Evolutionary conservation across 2,797 vertebrate genomes (phyloP), one percentile per base, ranked within the genome.

Genomic region (Gallinago stenura): DNA sequence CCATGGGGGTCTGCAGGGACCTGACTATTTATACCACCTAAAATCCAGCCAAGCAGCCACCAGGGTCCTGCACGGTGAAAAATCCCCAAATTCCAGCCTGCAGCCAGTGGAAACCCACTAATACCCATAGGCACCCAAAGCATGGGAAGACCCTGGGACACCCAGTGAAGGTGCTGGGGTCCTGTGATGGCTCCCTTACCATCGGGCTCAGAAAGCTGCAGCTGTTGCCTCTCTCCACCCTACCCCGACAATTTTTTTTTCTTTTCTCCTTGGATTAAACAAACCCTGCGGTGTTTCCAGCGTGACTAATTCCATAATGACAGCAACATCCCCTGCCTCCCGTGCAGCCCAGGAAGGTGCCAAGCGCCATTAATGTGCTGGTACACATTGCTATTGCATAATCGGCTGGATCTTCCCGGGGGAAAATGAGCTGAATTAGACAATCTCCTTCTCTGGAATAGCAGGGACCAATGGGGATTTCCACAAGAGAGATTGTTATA

Each of bases 301-400:
- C 30, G 12, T 90, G 90, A 96, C 91, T 95, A 95, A 97, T 94
- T 93, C 95, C 46, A 18, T 96, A 94, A 95, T 76, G 91, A 96
- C 80, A 91, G 91, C 72, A 76, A 90, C 66, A 95, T 93, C 91
- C 94, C 90, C 83, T 75, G 87, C 93, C 95, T 95, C 87, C 94
- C 66, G 31, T 93, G 93, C 89, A 93, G 93, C 73, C 83, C 95
- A 25, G 91, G 93, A 91, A 90, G 91, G 93, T 94, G 95, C 94
- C 92, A 96, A 94, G 83, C 22, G 1, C 94, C 93, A 86, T 94
- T 95, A 95, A 58, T 19, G 19, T 95, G 88, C 94, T 94, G 88
- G 81, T 94, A 90, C 90, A 93, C 83, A 58, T 82, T 68, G 85
- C 73, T 70, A 17, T 90, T 95, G 90, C 93, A 83, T 83, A 87